Evolutionary conservation across 2,113 vertebrate genomes (phyloP).

Genomic region (Orycteropus afer): DNA sequence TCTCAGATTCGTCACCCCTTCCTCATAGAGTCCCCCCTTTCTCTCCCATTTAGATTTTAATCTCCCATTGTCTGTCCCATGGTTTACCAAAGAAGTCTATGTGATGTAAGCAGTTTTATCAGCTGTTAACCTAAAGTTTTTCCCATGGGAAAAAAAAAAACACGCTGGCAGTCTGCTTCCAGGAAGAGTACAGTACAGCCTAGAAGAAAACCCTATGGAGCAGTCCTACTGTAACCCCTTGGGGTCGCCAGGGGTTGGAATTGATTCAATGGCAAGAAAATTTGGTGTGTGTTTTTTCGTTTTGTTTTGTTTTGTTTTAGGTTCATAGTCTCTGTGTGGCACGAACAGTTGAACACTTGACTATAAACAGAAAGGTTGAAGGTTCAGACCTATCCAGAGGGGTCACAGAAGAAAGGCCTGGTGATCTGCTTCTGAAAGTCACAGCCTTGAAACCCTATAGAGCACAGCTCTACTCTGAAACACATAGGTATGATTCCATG

Average conservation of each 20-base stretch:
- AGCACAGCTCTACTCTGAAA: too few relatives aligned
- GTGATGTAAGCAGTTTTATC: too few relatives aligned
- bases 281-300: not conserved
- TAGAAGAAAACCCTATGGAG: not conserved
- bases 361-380: not conserved
- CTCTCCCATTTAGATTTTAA: accelerated
- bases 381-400: not conserved
- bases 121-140: too few relatives aligned
- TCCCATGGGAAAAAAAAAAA: not conserved
- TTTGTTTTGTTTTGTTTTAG: not conserved
- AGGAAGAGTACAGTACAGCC: not conserved
- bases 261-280: not conserved
- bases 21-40: accelerated
- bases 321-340: not conserved
- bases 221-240: not conserved
- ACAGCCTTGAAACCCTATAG: too few relatives aligned
- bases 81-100: not conserved
- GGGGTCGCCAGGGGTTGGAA: not conserved
- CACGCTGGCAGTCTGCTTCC: not conserved
- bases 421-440: not conserved
- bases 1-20: too few relatives aligned
- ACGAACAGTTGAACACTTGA: not conserved
- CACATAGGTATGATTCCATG: not conserved
- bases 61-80: not conserved
- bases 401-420: not conserved